Percentiles rank a stretch among this genome's conserved stretches.
Evolutionary conservation across 2,888 invertebrate genomes (phyloP).

Genomic region (Patella pellucida): DNA sequence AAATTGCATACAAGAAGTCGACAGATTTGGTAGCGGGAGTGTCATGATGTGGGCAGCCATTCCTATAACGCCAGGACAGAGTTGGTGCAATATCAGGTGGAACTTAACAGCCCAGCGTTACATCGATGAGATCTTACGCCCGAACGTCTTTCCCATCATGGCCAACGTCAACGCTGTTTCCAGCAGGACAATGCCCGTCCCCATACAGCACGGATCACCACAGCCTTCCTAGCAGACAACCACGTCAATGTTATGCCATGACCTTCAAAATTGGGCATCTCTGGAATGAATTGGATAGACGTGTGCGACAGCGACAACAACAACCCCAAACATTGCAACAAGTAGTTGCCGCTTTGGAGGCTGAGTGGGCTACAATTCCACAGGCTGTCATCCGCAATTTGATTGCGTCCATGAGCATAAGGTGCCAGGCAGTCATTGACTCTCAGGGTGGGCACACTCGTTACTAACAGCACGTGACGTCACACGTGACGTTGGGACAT

Average conservation of each 20-base stretch:
- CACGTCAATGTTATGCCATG: too few relatives aligned
- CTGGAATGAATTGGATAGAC: too few relatives aligned
- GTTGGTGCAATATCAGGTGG: conserved; percentile 18
- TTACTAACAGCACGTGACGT: too few relatives aligned
- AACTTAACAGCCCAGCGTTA: conserved; percentile 31
- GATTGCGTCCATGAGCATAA: conserved; percentile 24
- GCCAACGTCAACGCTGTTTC: conserved; percentile 15
- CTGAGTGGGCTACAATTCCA: conserved; percentile 28
- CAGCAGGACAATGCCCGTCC: conserved; percentile 40
- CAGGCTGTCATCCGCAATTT: conserved; percentile 12
- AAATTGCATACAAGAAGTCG: too few relatives aligned
- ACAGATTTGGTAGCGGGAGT: too few relatives aligned
- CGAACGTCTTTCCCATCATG: conserved; percentile 29
- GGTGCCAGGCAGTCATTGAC: conserved; percentile 27
- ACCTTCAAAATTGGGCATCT: too few relatives aligned
- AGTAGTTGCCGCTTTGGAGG: conserved; percentile 18
- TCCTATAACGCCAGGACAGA: conserved; percentile 22
- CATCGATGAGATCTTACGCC: conserved; percentile 29
- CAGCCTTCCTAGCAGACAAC: too few relatives aligned
- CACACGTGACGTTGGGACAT: too few relatives aligned
- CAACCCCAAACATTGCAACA: conserved; percentile 25
- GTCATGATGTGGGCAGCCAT: too few relatives aligned
- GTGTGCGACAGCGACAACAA: too few relatives aligned
- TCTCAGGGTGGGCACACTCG: conserved; percentile 16
- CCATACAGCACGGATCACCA: too few relatives aligned